Base-by-base conservation (phyloP, 2,113 vertebrate species). In the Oophaga pumilio region DNA sequence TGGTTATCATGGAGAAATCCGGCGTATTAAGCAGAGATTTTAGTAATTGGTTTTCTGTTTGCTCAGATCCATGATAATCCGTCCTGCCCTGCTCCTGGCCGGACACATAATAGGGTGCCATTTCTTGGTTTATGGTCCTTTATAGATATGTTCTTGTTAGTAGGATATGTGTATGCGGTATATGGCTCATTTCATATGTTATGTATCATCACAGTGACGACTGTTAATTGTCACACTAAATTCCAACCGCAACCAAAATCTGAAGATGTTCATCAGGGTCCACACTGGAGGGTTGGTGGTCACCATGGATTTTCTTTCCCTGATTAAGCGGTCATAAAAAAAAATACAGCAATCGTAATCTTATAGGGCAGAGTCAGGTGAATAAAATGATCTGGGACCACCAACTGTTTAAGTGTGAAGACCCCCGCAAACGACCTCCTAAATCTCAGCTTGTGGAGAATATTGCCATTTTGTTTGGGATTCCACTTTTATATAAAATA, bases 11-110 rank as follows among this genome's bases (percentile, higher is more conserved):
- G 68, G 68, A 33, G 68, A 28, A 33, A 43, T 73, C 33, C 33
- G n/a, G 28, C 17, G 15, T 18, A 73, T 73, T 73, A 49, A 73
- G 33, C 28, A 8, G 33, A 74, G 33, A 50, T 74, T 50, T 49
- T 66, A 26, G 66, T 28, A 69, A 69, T 69, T 69, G 66, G 66
- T 74, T 74, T 74, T 49, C 28, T 74, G 10, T 49, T 74, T 74
- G 28, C 71, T 49, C 68, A 20, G 28, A 49, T 74, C 43, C 11
- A 49, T 74, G 33, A 50, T 50, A 74, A 74, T 50, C 18, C 8
- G 0, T 50, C 49, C 69, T 49, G 10, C 5, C 33, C 33, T 20
- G 17, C 33, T 43, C 8, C 2, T 15, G 8, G 71, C 33, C 20
- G 33, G 1, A 73, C 0, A 49, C 18, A 43, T 1, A 9, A 18